A percentile compares a stretch with the other conserved stretches of the same genome.
Conservation (phyloP, 2,888 invertebrate species). For the Drosophila cognata region DNA sequence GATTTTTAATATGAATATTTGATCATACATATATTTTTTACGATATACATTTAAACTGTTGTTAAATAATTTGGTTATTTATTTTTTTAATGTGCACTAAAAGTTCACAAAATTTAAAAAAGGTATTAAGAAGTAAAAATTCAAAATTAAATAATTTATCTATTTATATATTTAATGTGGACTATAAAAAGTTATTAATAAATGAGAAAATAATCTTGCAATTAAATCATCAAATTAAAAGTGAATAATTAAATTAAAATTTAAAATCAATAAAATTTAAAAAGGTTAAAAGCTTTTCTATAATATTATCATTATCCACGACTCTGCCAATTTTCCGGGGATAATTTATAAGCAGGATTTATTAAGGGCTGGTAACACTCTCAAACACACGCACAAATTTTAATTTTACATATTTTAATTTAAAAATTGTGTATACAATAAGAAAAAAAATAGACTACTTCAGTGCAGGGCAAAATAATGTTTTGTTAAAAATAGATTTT, state of each 20-base stretch:
- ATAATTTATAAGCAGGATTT: background rate
- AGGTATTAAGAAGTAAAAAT: background rate
- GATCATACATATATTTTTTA: background rate
- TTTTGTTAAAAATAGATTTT: conserved; percentile 62
- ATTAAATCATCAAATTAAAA: background rate
- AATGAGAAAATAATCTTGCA: background rate
- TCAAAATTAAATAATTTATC: background rate
- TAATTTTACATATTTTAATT: background rate
- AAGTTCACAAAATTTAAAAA: background rate
- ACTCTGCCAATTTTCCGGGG: background rate
- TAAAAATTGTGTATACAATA: conserved; percentile 16
- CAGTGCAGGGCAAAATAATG: conserved; percentile 57
- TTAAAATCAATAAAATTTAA: background rate
- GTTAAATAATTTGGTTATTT: background rate
- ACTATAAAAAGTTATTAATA: background rate
- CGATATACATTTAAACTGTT: background rate
- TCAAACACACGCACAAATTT: background rate
- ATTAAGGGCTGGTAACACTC: background rate
- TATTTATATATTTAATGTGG: background rate
- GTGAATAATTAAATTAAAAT: no score
- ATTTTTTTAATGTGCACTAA: background rate
- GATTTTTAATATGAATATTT: background rate
- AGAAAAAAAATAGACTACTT: conserved; percentile 34
- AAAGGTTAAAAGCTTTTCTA: background rate
- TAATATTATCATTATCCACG: background rate